Evolutionary conservation across 2,797 vertebrate species (phyloP).

Genomic region (Pyrrhura leucotis): DNA sequence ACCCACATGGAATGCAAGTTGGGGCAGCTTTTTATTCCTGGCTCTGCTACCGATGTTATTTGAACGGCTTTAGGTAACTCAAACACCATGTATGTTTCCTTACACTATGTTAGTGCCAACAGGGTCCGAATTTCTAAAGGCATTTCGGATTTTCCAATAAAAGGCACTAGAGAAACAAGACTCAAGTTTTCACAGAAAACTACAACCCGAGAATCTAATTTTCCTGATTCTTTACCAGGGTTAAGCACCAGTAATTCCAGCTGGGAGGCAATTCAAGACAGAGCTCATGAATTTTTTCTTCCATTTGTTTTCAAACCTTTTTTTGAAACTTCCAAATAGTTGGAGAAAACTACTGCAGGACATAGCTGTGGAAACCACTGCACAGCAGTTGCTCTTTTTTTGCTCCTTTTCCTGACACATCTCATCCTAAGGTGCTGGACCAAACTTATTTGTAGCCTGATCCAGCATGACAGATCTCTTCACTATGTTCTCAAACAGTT

Average conservation of each 20-base stretch:
- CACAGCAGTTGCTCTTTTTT: not conserved
- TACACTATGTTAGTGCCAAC: not conserved
- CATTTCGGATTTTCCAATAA: not conserved
- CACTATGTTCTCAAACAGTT: not conserved
- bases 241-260: conserved; percentile 32
- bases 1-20: not conserved
- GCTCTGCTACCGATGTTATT: not conserved
- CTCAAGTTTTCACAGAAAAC: not conserved
- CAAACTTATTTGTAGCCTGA: not conserved
- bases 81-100: not conserved
- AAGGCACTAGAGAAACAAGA: not conserved
- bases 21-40: not conserved
- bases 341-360: not conserved
- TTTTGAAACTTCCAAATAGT: not conserved
- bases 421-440: not conserved
- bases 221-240: conserved; percentile 17
- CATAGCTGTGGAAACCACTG: not conserved
- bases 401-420: not conserved
- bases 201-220: not conserved
- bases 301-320: not conserved
- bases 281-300: not conserved
- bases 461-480: not conserved
- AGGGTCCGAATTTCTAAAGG: not conserved
- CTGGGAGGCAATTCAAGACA: conserved; percentile 13
- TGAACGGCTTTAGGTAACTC: not conserved